Evolutionary conservation across 1,140 invertebrate species (phyloP), one percentile per base, ranked within the genome.

Genomic region (Bombus breviceps): DNA sequence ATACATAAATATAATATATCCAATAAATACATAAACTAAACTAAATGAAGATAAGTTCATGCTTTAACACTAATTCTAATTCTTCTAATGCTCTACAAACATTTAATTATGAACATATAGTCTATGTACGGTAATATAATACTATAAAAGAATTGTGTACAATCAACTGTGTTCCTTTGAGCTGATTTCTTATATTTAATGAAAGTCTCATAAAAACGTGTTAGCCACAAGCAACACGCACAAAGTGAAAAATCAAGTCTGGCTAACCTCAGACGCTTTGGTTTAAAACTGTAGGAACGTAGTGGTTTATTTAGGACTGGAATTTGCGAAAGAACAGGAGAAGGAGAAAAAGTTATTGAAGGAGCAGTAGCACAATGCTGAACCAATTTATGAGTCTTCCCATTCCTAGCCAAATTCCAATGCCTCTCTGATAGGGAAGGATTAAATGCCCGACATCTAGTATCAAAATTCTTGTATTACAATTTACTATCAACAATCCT

Each of bases 371-470:
- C 93, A 81, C 93, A 93, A 57, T 93, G 93, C 77, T 94, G 94
- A 83, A 95, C 93, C 92, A 93, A 86, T 88, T 93, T 93, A 91
- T 90, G 93, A 89, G 91, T 92, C 85, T 92, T 92, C 75, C 91
- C 92, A 85, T 86, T 73, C 57, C 83, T 79, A 82, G 89, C 89
- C 92, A 93, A 94, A 92, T 91, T 91, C 85, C 91, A 90, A 87
- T 91, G 92, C 81, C 91, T 92, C 86, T 93, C 94, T 79, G 92
- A 90, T 90, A 92, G 93, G 91, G 94, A 94, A 83, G 94, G 94
- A 92, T 94, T 93, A 94, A 94, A 94, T 88, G 93, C 92, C 92
- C 94, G 94, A 95, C 94, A 95, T 95, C 94, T 94, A 94, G 84
- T 68, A 92, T 87, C 88, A 94, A 93, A 93, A 93, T 93, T 88